phyloP scores from a whole-genome alignment of 92 coral and sea anemone species.

The Galaxea fascicularis region DNA sequence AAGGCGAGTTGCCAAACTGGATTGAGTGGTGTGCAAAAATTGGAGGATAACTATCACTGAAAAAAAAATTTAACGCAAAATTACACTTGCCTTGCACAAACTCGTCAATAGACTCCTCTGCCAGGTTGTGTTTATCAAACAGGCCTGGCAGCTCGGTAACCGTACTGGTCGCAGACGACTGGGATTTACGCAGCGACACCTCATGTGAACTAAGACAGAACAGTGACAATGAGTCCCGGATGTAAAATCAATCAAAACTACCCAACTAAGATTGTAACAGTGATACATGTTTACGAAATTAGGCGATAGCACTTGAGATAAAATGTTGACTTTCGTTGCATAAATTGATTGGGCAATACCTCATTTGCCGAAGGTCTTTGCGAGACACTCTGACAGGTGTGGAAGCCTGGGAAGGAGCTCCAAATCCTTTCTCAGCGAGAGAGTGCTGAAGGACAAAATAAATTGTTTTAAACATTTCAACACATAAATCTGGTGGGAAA shows the following conservation, averaged over 20 bases:
- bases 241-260: background rate
- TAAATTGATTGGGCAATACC: constrained; percentile 36
- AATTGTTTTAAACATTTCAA: too few species aligned
- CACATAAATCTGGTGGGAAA: background rate
- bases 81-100: constrained; percentile 55
- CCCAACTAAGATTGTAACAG: background rate
- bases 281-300: background rate
- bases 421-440: constrained; percentile 58
- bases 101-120: constrained; percentile 64
- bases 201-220: constrained; percentile 68
- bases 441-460: constrained; percentile 45
- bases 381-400: constrained; percentile 81
- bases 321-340: too few species aligned
- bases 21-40: too few species aligned
- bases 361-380: constrained; percentile 79
- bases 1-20: too few species aligned
- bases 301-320: too few species aligned
- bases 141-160: constrained; percentile 41
- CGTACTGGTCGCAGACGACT: constrained; percentile 58
- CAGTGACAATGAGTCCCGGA: background rate
- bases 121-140: constrained; percentile 35
- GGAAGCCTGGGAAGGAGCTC: constrained; percentile 75
- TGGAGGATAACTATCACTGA: background rate
- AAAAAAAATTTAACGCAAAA: background rate
- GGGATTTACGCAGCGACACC: constrained; percentile 69